A percentile compares a stretch with the other conserved stretches of the same genome.
phyloP scores from a whole-genome alignment of 2,888 invertebrate species.

The Cerastoderma edule region DNA sequence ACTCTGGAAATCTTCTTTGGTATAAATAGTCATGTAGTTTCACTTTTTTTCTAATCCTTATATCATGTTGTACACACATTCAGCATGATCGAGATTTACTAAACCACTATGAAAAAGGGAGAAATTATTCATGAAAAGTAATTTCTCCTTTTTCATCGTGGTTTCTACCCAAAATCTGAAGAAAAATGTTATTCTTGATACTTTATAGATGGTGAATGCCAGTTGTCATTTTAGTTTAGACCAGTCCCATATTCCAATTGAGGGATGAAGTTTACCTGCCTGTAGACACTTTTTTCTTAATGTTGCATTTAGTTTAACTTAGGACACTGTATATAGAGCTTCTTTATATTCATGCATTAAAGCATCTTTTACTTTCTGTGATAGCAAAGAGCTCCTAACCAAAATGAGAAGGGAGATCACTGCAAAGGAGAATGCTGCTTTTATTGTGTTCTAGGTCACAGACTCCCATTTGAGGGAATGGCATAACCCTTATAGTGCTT shows the following conservation, averaged over 20 bases:
- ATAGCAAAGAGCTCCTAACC: no score
- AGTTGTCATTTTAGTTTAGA: background rate
- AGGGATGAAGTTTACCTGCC: no score
- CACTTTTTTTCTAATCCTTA: background rate
- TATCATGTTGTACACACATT: no score
- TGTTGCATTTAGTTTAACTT: background rate
- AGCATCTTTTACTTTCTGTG: no score
- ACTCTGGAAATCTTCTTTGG: background rate
- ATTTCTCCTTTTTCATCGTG: slow-evolving; percentile 2
- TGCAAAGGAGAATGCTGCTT: no score
- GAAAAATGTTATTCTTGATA: background rate
- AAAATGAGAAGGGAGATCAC: no score
- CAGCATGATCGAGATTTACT: no score
- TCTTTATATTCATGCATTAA: slow-evolving; percentile 1
- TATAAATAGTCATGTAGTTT: no score
- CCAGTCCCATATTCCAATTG: background rate
- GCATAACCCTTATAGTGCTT: no score
- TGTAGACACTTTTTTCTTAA: slow-evolving; percentile 1
- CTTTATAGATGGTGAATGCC: background rate
- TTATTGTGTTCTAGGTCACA: no score
- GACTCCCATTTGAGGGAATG: no score
- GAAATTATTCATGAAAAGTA: background rate
- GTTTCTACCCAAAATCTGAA: background rate
- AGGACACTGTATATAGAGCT: background rate
- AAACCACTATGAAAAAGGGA: slow-evolving; percentile 1